Evolutionary conservation across 2,113 vertebrate genomes (phyloP).

Genomic region (Colinus virginianus): DNA sequence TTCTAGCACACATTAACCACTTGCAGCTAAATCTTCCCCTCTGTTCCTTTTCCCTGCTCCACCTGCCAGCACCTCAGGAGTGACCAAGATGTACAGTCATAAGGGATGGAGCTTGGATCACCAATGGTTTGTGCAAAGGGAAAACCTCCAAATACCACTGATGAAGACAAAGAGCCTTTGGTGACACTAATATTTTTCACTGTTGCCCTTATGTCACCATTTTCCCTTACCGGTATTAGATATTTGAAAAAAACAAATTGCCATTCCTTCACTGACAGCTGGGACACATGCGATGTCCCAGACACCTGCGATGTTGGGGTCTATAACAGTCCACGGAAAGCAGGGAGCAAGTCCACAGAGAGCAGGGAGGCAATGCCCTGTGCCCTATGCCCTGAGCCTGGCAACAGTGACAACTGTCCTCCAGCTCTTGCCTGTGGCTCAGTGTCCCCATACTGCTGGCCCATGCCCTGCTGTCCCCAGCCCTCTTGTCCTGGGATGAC

Average conservation of each 20-base stretch:
- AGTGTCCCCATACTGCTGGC: not conserved
- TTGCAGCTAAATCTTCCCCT: not conserved
- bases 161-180: not conserved
- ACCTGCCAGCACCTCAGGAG: not conserved
- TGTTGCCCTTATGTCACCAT: not conserved
- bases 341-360: not conserved
- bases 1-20: not conserved
- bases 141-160: not conserved
- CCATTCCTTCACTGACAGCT: not conserved
- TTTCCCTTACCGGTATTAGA: not conserved
- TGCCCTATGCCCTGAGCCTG: not conserved
- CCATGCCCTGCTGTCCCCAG: not conserved
- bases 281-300: not conserved
- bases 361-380: not conserved
- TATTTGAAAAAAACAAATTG: slow-evolving; percentile 14
- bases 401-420: not conserved
- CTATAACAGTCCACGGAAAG: not conserved
- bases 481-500: not conserved
- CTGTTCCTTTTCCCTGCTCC: rapidly evolving
- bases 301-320: not conserved
- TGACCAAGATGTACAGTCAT: not conserved
- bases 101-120: not conserved
- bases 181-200: not conserved
- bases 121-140: not conserved
- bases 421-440: not conserved